These are phyloP conservation scores for Molossus molossus DNA, from an alignment of 2,797 vertebrate genomes.

Conservation along the genomic window DNA sequence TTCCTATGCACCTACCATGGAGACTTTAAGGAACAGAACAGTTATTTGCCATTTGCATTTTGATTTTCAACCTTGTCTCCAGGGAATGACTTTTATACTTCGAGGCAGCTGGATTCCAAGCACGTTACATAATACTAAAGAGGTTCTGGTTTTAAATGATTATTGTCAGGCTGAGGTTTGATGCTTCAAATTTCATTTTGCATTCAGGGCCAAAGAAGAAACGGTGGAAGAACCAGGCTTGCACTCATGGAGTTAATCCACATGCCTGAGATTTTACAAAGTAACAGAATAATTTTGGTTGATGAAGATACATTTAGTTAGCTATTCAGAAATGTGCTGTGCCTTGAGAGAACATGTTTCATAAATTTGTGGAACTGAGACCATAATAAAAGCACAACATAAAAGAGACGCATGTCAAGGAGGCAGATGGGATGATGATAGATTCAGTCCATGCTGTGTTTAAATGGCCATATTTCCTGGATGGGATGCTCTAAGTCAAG, in stretches of 20 bases:
- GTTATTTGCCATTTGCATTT: not conserved
- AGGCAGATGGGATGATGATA: not conserved
- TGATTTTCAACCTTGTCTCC: not conserved
- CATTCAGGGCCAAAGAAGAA: not conserved
- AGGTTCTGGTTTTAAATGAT: slow-evolving; percentile 31
- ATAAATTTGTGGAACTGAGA: not conserved
- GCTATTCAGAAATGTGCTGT: not conserved
- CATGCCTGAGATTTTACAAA: not conserved
- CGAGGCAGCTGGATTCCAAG: not conserved
- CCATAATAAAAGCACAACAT: not conserved
- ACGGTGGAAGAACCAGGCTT: not conserved
- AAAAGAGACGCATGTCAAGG: not conserved
- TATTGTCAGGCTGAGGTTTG: not conserved
- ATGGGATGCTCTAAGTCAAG: not conserved
- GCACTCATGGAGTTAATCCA: not conserved
- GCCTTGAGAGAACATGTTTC: not conserved
- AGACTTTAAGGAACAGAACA: not conserved
- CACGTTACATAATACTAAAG: not conserved
- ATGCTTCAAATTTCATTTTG: slow-evolving; percentile 24
- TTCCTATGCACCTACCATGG: not conserved
- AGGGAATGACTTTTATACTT: slow-evolving; percentile 15
- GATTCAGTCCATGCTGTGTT: not conserved
- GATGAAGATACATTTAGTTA: not conserved
- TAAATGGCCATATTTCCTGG: not conserved
- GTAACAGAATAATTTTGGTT: slow-evolving; percentile 15